Evolutionary conservation across 2,888 invertebrate species (phyloP).

Genomic region (Habrosyne pyritoides): DNA sequence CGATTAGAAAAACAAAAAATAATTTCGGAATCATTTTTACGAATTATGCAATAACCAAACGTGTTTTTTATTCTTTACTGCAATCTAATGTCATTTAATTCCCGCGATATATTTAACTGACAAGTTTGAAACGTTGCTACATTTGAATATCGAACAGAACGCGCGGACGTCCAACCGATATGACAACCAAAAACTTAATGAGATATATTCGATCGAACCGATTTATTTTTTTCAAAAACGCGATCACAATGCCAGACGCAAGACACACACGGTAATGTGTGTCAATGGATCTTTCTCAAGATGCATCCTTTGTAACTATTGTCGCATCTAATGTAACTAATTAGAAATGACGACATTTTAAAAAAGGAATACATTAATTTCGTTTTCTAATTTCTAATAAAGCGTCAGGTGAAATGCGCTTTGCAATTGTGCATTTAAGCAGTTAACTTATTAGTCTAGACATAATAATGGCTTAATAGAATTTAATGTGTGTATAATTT

Average conservation of each 20-base stretch:
- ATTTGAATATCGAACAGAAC: conserved; percentile 5
- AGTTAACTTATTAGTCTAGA: conserved; percentile 1
- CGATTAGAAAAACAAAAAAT: conserved; percentile 30
- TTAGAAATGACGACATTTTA: conserved; percentile 20
- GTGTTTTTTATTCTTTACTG: conserved; percentile 13
- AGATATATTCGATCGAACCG: conserved; percentile 50
- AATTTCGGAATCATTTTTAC: conserved; percentile 35
- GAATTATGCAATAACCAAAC: conserved; percentile 3
- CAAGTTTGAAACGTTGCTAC: background rate
- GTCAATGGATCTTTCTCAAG: conserved; percentile 69
- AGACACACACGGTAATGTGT: conserved; percentile 59
- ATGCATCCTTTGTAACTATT: conserved; percentile 59
- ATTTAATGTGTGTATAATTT: conserved; percentile 16
- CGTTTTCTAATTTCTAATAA: conserved; percentile 25
- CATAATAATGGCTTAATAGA: background rate
- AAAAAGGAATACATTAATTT: conserved; percentile 20
- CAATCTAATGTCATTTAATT: background rate
- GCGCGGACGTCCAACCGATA: conserved; percentile 49
- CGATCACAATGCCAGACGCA: conserved; percentile 58
- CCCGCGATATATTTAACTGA: background rate
- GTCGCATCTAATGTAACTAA: conserved; percentile 27
- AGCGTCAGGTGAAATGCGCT: conserved; percentile 33
- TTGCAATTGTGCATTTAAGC: conserved; percentile 12
- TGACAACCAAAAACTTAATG: conserved; percentile 64
- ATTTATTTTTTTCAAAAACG: conserved; percentile 63